Evolutionary conservation across 2,888 invertebrate species (phyloP).

Genomic region (Nymphalis urticae): DNA sequence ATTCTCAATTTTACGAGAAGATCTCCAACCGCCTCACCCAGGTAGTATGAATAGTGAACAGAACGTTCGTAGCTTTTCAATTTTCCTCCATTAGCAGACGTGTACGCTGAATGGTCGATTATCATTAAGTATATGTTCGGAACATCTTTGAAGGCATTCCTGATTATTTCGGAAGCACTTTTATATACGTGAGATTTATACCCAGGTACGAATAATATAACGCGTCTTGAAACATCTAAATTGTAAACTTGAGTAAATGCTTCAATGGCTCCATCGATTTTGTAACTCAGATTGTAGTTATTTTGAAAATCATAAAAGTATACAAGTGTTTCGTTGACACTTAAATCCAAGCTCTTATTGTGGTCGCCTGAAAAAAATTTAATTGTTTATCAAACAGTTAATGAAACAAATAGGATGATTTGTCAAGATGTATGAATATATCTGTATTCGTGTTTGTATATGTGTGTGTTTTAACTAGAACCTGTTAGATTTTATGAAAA

Average conservation of each 20-base stretch:
- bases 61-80: constrained; percentile 69
- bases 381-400: not conserved
- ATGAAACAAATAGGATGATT: too few relatives aligned
- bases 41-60: constrained; percentile 60
- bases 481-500: too few relatives aligned
- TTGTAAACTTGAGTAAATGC: constrained; percentile 59
- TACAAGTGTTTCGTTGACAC: constrained; percentile 60
- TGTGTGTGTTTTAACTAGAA: too few relatives aligned
- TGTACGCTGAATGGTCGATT: constrained; percentile 70
- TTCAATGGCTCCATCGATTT: constrained; percentile 57
- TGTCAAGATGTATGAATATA: too few relatives aligned
- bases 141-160: constrained; percentile 63
- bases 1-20: constrained; percentile 57
- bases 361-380: constrained; percentile 64
- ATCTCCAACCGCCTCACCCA: constrained; percentile 61
- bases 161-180: constrained; percentile 62
- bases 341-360: constrained; percentile 55
- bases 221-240: constrained; percentile 59
- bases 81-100: constrained; percentile 59
- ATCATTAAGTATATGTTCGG: constrained; percentile 67
- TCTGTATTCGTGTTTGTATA: too few relatives aligned
- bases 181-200: constrained; percentile 70
- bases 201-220: constrained; percentile 72
- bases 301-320: constrained; percentile 74
- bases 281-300: constrained; percentile 60